Evolutionary conservation across 2,797 vertebrate species (phyloP).

Genomic region (Trichosurus vulpecula): DNA sequence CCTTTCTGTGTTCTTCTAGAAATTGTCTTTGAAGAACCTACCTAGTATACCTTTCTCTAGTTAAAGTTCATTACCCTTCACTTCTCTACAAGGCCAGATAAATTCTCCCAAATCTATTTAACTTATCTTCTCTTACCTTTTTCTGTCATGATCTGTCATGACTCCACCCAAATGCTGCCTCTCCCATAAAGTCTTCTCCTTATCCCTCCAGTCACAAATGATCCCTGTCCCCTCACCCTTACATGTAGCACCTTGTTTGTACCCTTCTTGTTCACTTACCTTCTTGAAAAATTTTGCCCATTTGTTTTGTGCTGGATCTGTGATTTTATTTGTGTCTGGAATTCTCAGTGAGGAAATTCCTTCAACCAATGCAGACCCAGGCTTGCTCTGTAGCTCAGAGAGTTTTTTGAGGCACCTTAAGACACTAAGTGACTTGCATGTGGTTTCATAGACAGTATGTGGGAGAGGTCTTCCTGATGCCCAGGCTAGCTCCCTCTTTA

Average conservation of each 20-base stretch:
- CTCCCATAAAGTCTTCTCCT: not conserved
- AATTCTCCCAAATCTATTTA: not conserved
- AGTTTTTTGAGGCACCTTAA: not conserved
- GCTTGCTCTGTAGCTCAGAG: not conserved
- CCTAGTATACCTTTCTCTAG: not conserved
- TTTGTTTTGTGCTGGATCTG: not conserved
- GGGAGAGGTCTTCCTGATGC: not conserved
- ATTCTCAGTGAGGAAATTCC: not conserved
- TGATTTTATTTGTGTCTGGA: not conserved
- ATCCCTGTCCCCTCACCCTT: not conserved
- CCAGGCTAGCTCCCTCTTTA: not conserved
- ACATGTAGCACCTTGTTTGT: not conserved
- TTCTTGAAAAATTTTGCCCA: not conserved
- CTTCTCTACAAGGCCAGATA: not conserved
- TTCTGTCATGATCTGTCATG: not conserved
- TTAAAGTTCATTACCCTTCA: not conserved
- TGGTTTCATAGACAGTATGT: not conserved
- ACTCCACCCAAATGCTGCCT: not conserved
- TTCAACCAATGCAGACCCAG: not conserved
- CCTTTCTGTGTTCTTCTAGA: not conserved
- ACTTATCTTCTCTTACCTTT: not conserved
- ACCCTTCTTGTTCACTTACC: not conserved
- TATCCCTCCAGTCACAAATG: not conserved
- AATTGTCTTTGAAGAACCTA: not conserved
- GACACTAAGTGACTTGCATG: not conserved